phyloP scores from a whole-genome alignment of 2,888 invertebrate species.

The Punctoribates punctum region DNA sequence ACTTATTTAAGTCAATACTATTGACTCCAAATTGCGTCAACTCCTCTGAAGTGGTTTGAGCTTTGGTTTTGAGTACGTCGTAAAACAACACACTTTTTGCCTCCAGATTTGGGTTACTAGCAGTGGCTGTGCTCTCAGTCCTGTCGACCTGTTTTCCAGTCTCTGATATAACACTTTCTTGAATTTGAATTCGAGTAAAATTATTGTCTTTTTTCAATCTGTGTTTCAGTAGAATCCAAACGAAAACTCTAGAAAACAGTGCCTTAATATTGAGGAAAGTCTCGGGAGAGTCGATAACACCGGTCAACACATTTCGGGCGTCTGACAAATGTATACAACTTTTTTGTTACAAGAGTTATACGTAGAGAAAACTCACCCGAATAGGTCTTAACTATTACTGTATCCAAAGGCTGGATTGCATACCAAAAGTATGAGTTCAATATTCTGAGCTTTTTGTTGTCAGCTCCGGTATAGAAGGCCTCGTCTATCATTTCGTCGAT shows the following conservation, averaged over 20 bases:
- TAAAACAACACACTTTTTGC: constrained; percentile 7
- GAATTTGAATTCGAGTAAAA: background rate
- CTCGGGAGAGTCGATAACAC: constrained; percentile 55
- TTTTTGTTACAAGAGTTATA: background rate
- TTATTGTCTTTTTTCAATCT: constrained; percentile 17
- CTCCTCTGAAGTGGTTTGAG: constrained; percentile 1
- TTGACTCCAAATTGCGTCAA: background rate
- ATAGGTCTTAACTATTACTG: constrained; percentile 33
- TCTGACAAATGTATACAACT: constrained; percentile 50
- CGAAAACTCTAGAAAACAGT: constrained; percentile 53
- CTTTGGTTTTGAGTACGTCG: constrained; percentile 10
- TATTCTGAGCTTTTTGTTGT: background rate
- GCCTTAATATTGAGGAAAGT: constrained; percentile 51
- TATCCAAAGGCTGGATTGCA: constrained; percentile 37
- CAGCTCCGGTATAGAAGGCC: constrained; percentile 51
- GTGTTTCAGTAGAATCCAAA: constrained; percentile 54
- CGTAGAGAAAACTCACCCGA: constrained; percentile 36
- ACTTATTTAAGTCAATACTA: constrained; percentile 17
- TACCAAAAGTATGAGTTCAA: constrained; percentile 41
- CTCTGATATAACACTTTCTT: constrained; percentile 19
- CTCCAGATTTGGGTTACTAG: constrained; percentile 1
- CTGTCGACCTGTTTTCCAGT: constrained; percentile 12
- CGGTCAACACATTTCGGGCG: constrained; percentile 55
- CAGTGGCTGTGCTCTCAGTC: too few species aligned
- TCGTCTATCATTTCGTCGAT: constrained; percentile 56